Conservation (phyloP, 2,888 invertebrate species). For the Cheilosia soror region DNA sequence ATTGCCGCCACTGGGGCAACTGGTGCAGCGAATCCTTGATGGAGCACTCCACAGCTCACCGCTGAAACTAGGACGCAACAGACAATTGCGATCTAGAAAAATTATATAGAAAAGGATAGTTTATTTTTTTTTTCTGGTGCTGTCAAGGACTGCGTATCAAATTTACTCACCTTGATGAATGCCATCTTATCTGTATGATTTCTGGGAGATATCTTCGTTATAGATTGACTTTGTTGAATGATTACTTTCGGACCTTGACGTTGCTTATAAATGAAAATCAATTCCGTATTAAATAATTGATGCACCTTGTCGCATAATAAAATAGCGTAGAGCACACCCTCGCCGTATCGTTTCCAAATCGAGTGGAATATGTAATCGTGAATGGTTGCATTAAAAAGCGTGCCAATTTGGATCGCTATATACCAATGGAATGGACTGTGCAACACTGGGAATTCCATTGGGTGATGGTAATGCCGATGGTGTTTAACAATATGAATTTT, state of each 20-base stretch:
- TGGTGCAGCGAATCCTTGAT: slow-evolving; percentile 80
- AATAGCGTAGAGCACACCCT: slow-evolving; percentile 56
- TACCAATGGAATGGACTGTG: slow-evolving; percentile 8
- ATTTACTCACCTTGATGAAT: slow-evolving; percentile 61
- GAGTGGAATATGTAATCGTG: slow-evolving; percentile 58
- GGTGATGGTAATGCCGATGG: neutral
- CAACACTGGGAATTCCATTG: slow-evolving; percentile 39
- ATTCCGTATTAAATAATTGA: slow-evolving; percentile 37
- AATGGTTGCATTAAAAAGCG: slow-evolving; percentile 67
- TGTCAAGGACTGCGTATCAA: neutral
- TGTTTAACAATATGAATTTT: slow-evolving; percentile 28
- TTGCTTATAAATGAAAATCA: slow-evolving; percentile 66
- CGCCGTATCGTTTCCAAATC: slow-evolving; percentile 63
- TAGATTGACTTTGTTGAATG: slow-evolving; percentile 65
- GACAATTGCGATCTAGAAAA: slow-evolving; percentile 76
- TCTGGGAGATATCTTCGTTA: slow-evolving; percentile 37
- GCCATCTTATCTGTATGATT: slow-evolving; percentile 38
- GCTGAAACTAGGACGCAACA: slow-evolving; percentile 76
- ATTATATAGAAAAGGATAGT: neutral
- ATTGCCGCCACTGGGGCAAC: slow-evolving; percentile 75
- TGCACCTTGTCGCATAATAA: slow-evolving; percentile 32
- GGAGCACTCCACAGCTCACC: slow-evolving; percentile 75
- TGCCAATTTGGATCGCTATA: slow-evolving; percentile 55
- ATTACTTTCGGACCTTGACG: slow-evolving; percentile 67
- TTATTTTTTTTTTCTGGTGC: neutral